Evolutionary conservation across 2,888 invertebrate genomes (phyloP), one percentile per base, ranked within the genome.

Genomic region (Polyommatus icarus): DNA sequence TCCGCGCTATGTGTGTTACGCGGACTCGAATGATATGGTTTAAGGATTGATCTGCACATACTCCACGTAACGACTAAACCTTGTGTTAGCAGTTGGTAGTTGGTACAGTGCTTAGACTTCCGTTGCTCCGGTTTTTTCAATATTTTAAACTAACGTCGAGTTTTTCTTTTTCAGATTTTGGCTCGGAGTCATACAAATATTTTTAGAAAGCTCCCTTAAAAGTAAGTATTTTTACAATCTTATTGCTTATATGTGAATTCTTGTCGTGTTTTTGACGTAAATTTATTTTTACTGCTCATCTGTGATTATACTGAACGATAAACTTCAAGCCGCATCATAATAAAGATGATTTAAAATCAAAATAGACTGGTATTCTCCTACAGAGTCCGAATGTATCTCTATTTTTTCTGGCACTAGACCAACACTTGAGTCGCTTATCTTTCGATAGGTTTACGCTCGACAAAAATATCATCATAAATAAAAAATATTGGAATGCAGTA

Each of bases 121-220:
- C 18, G 5, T 54, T 54, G 54, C 5, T 18, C 54, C 15, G 12
- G 5, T 18, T 54, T 15, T 18, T 54, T 54, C 18, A 32, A 57
- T 32, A 32, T 77, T 54, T 72, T 24, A 54, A 32, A 36, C 20
- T 71, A 71, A 24, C 36, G 40, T 59, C n/a, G 18, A 77, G 18
- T 71, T 75, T 82, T 81, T 82, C 87, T 81, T 84, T 92, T 93
- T 81, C 94, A 93, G 94, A 92, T 91, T 88, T 91, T 88, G 87
- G 87, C 88, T 89, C 90, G 93, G 93, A 93, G 91, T 93, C 94
- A 93, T 91, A 90, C 86, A 75, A 90, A 89, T 88, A 89, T 88
- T 89, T 89, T 88, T 86, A 87, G 88, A 89, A 85, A 91, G 91
- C 90, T 90, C 87, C 83, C 84, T 88, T 89, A 83, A 86, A 91